A percentile compares a stretch with the other conserved stretches of the same genome.
These are phyloP conservation scores for Lanius ludovicianus DNA, from an alignment of 2,113 vertebrate species.

Conservation along the genomic window DNA sequence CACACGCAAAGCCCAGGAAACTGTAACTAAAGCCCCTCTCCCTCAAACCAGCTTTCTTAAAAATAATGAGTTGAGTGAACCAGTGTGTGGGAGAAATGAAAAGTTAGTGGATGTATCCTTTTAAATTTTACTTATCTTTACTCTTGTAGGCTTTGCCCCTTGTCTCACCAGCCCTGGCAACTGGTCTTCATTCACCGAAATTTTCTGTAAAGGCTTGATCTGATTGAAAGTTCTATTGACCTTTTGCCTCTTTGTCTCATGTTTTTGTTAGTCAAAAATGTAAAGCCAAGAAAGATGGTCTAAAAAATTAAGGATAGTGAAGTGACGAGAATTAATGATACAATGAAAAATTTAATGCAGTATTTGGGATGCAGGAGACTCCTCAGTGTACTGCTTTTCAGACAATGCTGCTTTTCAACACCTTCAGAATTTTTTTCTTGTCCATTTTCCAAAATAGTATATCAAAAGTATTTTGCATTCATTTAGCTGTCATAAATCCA, in stretches of 20 bases:
- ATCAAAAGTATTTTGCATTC: neutral
- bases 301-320: neutral
- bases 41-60: neutral
- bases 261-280: neutral
- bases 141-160: neutral
- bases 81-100: neutral
- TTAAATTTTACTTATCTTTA: neutral
- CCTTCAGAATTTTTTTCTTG: neutral
- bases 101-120: neutral
- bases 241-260: neutral
- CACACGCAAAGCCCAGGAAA: neutral
- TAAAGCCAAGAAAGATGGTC: neutral
- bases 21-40: neutral
- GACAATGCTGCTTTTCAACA: neutral
- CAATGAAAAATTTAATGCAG: neutral
- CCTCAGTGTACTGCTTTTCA: neutral
- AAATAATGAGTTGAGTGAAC: neutral
- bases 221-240: neutral
- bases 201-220: neutral
- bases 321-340: neutral
- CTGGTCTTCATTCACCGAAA: neutral
- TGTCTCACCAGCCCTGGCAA: neutral
- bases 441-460: neutral
- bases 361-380: neutral
- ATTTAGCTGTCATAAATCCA: neutral